phyloP scores from a whole-genome alignment of 2,888 invertebrate species.

The Acleris cristana region DNA sequence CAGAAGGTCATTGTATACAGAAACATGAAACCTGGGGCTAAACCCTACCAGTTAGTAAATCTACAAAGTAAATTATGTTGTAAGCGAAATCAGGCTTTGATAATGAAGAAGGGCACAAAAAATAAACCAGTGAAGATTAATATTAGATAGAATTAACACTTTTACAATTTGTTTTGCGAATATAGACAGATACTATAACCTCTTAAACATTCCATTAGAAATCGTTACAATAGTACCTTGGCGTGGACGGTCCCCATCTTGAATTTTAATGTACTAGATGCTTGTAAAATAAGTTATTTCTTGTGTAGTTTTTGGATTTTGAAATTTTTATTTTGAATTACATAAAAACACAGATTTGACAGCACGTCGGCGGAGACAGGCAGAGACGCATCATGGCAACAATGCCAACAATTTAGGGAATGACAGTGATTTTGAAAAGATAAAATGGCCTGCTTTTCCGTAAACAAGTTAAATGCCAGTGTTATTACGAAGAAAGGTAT shows the following conservation, averaged over 20 bases:
- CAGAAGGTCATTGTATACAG: too few species aligned
- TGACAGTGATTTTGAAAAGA: conserved; percentile 4
- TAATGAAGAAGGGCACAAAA: background rate
- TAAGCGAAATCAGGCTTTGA: too few species aligned
- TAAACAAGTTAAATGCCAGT: background rate
- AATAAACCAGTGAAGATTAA: background rate
- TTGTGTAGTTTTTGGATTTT: conserved; percentile 53
- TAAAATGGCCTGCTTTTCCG: background rate
- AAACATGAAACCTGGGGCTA: too few species aligned
- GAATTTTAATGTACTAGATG: conserved; percentile 23
- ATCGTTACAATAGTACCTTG: conserved; percentile 57
- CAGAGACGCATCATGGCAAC: conserved; percentile 31
- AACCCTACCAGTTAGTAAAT: too few species aligned
- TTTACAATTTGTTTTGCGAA: background rate
- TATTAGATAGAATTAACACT: too few species aligned
- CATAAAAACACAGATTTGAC: conserved; percentile 56
- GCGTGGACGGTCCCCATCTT: conserved; percentile 74
- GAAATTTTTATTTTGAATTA: conserved; percentile 63
- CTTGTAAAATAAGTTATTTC: conserved; percentile 34
- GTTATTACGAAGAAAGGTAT: too few species aligned
- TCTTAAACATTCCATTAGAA: conserved; percentile 2
- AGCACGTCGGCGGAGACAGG: conserved; percentile 32
- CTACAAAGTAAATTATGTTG: too few species aligned
- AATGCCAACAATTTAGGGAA: conserved; percentile 27
- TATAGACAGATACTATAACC: conserved; percentile 11